phyloP scores from a whole-genome alignment of 1,140 invertebrate species.

The Gryllus bimaculatus region DNA sequence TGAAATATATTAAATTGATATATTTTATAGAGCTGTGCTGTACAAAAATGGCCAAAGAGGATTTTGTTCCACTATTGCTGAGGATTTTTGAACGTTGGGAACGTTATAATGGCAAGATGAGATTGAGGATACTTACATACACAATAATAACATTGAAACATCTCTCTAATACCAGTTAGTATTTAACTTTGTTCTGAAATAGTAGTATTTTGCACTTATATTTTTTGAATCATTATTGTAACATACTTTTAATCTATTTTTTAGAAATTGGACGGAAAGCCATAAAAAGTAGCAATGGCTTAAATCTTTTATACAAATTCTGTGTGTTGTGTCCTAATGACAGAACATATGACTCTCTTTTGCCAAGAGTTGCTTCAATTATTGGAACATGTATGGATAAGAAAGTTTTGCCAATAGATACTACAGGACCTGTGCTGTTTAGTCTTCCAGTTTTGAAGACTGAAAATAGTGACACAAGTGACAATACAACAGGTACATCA shows the following conservation, averaged over 20 bases:
- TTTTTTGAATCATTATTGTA: background rate
- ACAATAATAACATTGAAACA: slow-evolving; percentile 51
- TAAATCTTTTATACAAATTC: slow-evolving; percentile 50
- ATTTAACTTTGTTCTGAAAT: slow-evolving; percentile 8
- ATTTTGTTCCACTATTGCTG: slow-evolving; percentile 44
- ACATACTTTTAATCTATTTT: slow-evolving; percentile 17
- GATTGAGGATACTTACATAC: slow-evolving; percentile 49
- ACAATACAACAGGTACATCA: background rate
- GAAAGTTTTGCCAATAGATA: slow-evolving; percentile 48
- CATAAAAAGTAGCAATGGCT: slow-evolving; percentile 48
- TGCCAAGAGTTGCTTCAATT: slow-evolving; percentile 51
- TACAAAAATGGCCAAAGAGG: slow-evolving; percentile 49
- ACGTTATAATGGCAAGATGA: slow-evolving; percentile 49
- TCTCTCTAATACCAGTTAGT: slow-evolving; percentile 51
- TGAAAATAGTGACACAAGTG: background rate
- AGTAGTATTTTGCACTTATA: no score
- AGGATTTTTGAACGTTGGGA: slow-evolving; percentile 56
- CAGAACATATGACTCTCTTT: slow-evolving; percentile 48
- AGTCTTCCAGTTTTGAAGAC: slow-evolving; percentile 8
- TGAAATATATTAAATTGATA: slow-evolving; percentile 15
- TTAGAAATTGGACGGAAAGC: slow-evolving; percentile 48
- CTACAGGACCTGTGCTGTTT: slow-evolving; percentile 37
- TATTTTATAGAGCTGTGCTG: slow-evolving; percentile 45
- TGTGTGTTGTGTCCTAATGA: slow-evolving; percentile 54
- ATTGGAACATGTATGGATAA: slow-evolving; percentile 54